These are phyloP conservation scores for Microdon myrmicae DNA, from an alignment of 2,888 invertebrate genomes.

Conservation along the genomic window DNA sequence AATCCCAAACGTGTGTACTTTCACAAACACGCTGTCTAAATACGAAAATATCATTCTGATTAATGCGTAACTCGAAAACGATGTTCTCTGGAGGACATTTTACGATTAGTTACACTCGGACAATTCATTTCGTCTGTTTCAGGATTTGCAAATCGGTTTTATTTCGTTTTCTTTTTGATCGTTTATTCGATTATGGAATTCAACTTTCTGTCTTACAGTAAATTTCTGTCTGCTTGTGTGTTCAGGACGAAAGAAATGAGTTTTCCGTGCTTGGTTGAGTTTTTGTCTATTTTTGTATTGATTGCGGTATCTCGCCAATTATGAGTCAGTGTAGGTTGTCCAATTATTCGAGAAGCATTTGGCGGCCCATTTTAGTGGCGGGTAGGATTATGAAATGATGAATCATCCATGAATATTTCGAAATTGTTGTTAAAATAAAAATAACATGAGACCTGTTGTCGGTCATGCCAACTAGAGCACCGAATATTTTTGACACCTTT, in stretches of 20 bases:
- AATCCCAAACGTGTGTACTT: slow-evolving; percentile 3
- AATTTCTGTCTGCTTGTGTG: too few species aligned
- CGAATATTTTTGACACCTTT: too few species aligned
- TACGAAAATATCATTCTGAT: slow-evolving; percentile 18
- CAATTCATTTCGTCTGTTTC: slow-evolving; percentile 6
- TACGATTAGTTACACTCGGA: slow-evolving; percentile 14
- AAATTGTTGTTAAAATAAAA: neutral
- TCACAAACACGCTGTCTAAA: neutral
- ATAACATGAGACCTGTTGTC: neutral
- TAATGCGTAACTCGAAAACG: neutral
- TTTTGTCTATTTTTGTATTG: slow-evolving; percentile 29
- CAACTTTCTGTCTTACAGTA: neutral
- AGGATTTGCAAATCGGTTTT: slow-evolving; percentile 10
- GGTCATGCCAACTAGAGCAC: neutral
- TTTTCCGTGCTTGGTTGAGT: slow-evolving; percentile 14
- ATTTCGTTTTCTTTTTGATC: slow-evolving; percentile 17
- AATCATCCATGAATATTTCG: slow-evolving; percentile 5
- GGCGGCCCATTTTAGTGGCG: neutral
- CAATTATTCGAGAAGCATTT: neutral
- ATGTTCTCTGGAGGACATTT: slow-evolving; percentile 8
- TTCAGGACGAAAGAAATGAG: too few species aligned
- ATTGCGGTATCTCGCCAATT: slow-evolving; percentile 2
- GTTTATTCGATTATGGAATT: slow-evolving; percentile 3
- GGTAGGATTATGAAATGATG: slow-evolving; percentile 1
- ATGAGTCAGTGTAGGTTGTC: slow-evolving; percentile 23